Base-by-base conservation (phyloP, 1,140 invertebrate genomes). In the Orchesella cincta region DNA sequence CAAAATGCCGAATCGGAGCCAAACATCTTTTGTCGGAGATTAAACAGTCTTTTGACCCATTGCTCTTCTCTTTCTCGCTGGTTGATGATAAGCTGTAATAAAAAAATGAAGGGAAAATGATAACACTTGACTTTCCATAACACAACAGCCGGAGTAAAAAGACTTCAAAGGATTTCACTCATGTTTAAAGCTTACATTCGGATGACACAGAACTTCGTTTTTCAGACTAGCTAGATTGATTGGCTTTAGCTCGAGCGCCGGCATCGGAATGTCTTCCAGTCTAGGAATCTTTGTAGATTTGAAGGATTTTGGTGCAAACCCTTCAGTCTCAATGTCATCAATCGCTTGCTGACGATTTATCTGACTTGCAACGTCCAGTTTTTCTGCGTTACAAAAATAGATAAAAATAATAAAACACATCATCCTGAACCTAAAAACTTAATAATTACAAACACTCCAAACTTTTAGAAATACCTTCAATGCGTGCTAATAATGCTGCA, bases 391-490 rank as follows among this genome's bases (percentile, higher is more conserved):
- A 1, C 64, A 36, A 64, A 23, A 64, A 62, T 26, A 67, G 23
- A 28, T 35, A 5, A 23, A 39, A 64, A 26, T 35, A 80, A 23
- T 18, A 31, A 8, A 36, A 71, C 36, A 73, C 34, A 51, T 33
- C 5, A 14, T 8, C 39, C n/a, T n/a, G n/a, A n/a, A n/a, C n/a
- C n/a, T n/a, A 46, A 5, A 46, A 46, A 46, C 5, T 64, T 64
- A 64, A 57, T 57, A n/a, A n/a, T n/a, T n/a, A n/a, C n/a, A n/a
- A n/a, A n/a, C n/a, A n/a, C n/a, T n/a, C n/a, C n/a, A n/a, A n/a
- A n/a, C n/a, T n/a, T n/a, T 34, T n/a, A 73, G 26, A 73, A 12
- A 14, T 77, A 81, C 80, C 80, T 79, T 81, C 80, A 54, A 81
- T 81, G 62, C 64, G 74, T 0, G 74, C 52, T 71, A 75, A 76